A percentile compares a stretch with the other conserved stretches of the same genome.
Conservation (phyloP, 2,113 vertebrate genomes). For the Odocoileus hemionus region DNA sequence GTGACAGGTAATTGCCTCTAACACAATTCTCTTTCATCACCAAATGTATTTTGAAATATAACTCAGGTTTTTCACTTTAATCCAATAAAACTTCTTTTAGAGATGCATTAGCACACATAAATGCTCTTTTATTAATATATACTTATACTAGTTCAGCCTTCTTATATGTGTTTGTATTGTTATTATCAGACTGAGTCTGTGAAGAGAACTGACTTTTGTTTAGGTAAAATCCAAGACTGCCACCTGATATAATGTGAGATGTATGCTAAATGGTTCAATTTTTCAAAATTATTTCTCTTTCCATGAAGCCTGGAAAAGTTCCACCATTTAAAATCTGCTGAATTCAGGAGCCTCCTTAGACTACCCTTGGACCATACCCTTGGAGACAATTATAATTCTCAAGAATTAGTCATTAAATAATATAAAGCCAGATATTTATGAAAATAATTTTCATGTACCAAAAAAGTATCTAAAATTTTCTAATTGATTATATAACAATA, state of each 20-base stretch:
- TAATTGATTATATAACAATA: background rate
- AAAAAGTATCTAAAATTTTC: background rate
- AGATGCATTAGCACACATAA: background rate
- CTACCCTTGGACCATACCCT: background rate
- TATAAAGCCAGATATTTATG: background rate
- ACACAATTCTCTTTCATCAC: background rate
- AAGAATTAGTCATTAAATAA: background rate
- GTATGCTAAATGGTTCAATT: background rate
- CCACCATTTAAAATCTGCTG: background rate
- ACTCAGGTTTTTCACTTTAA: slow-evolving; percentile 15
- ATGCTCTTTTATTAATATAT: background rate
- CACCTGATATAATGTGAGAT: background rate
- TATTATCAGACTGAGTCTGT: background rate
- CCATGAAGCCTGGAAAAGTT: background rate
- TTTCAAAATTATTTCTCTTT: background rate
- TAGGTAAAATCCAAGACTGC: background rate
- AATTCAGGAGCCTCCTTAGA: background rate
- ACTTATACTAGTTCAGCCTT: background rate
- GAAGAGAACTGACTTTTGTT: background rate
- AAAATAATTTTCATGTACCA: background rate
- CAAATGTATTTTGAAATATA: slow-evolving; percentile 20
- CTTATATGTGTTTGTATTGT: background rate
- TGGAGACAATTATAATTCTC: background rate
- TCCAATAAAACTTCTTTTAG: background rate
- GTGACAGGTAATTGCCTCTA: background rate